Evolutionary conservation across 2,113 vertebrate genomes (phyloP).

Genomic region (Triplophysa siluroides): DNA sequence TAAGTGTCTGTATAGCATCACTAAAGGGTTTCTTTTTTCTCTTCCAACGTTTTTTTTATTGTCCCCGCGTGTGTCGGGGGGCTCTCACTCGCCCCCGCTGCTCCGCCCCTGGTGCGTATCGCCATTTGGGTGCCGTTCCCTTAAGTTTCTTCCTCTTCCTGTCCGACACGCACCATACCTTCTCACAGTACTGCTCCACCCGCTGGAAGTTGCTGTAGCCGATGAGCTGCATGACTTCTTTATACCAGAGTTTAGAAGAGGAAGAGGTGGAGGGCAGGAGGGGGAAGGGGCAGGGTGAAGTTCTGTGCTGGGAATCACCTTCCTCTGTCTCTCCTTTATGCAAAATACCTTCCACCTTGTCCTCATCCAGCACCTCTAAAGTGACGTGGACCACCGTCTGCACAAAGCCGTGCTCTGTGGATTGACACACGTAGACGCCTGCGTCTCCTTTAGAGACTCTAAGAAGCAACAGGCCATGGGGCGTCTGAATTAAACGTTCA

Average conservation of each 20-base stretch:
- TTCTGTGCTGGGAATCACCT: conserved; percentile 41
- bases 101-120: conserved; percentile 77
- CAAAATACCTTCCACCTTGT: conserved; percentile 78
- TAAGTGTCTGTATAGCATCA: conserved; percentile 23
- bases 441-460: conserved; percentile 79
- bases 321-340: conserved; percentile 69
- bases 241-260: conserved; percentile 86
- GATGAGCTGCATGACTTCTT: conserved; percentile 93
- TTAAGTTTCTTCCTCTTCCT: conserved; percentile 90
- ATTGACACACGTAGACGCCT: conserved; percentile 91
- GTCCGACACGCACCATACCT: conserved; percentile 89
- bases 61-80: conserved; percentile 81
- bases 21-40: not conserved
- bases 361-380: conserved; percentile 84
- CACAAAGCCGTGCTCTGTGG: conserved; percentile 89
- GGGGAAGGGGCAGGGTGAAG: conserved; percentile 57
- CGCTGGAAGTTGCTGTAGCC: conserved; percentile 91
- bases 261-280: conserved; percentile 57
- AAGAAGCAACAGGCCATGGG: conserved; percentile 89
- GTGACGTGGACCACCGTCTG: conserved; percentile 84
- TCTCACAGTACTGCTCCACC: conserved; percentile 96
- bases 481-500: conserved; percentile 84
- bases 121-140: conserved; percentile 81
- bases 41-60: conserved; percentile 69
- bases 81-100: conserved; percentile 79